phyloP scores from a whole-genome alignment of 37 sponge, comb jelly and placozoan genomes.

The Crambe crambe region DNA sequence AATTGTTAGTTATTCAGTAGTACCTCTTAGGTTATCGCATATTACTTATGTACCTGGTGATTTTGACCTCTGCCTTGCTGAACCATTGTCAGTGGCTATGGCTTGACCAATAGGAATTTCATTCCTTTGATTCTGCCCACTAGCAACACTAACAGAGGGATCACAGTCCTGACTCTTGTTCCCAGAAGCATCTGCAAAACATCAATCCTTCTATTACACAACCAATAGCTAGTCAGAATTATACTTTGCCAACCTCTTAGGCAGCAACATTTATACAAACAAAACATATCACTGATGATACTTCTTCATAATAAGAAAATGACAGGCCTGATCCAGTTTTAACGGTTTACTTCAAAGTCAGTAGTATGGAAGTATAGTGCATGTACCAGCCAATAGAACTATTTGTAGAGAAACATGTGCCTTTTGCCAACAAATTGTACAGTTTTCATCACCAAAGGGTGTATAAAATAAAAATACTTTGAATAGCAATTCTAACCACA shows the following conservation, averaged over 20 bases:
- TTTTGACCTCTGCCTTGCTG: neutral
- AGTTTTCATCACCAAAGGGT: too few relatives aligned
- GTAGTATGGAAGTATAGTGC: neutral
- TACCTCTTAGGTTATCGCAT: too few relatives aligned
- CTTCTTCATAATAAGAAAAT: neutral
- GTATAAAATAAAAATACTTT: too few relatives aligned
- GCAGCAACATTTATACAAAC: neutral
- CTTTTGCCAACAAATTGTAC: too few relatives aligned
- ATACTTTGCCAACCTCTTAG: neutral
- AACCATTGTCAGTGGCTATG: neutral
- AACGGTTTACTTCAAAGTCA: neutral
- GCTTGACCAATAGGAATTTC: neutral
- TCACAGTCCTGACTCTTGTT: neutral
- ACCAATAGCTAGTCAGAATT: neutral
- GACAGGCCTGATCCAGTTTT: too few relatives aligned
- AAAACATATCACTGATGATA: neutral
- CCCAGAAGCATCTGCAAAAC: neutral
- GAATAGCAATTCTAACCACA: too few relatives aligned
- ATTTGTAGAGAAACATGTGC: too few relatives aligned
- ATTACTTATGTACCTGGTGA: constrained; percentile 7
- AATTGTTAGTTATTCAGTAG: too few relatives aligned
- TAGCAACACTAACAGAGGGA: neutral
- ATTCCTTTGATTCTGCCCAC: too few relatives aligned
- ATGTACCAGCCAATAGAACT: too few relatives aligned
- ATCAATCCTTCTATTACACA: neutral